Base-by-base conservation (phyloP, 1,140 invertebrate genomes). In the Saxidomus purpurata region DNA sequence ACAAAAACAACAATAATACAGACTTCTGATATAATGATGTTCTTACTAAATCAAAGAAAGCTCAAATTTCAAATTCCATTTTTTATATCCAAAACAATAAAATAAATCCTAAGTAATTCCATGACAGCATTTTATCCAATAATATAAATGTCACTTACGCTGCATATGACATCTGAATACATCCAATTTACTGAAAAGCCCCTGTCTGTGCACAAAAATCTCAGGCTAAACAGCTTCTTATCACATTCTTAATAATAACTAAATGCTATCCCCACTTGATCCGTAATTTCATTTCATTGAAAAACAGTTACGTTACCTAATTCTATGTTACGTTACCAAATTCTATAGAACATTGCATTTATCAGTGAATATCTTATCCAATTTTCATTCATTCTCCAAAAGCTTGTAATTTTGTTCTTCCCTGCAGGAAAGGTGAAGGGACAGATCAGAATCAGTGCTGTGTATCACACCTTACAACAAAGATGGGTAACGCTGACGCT, bases 161-260 rank as follows among this genome's bases (percentile, higher is more conserved):
- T 63, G 8, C 19, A 52, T 34, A 52, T 79, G 76, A 79, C 76
- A 79, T 79, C 49, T 79, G 31, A 79, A 79, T 79, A 79, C 76
- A 55, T 25, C 22, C 40, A 79, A 79, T 79, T 47, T 36, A 59
- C 15, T 6, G 71, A 59, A 79, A 52, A 52, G 19, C 25, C 47
- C 36, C 4, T 15, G 36, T 31, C 11, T 38, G 67, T 71, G 59
- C 22, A 38, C 8, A 34, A 8, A 3, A 4, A 28, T 71, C 11
- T 15, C 67, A 31, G 4, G 61, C 15, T 34, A 38, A 71, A 38
- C 67, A 31, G 67, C 28, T 71, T 38, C 67, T 28, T 38, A 71
- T 28, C 34, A 38, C 9, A 9, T 19, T 71, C 31, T 15, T 8
- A 71, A 71, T 71, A 38, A 36, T 40, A 71, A 71, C 67, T 38